Base-by-base conservation (phyloP, 2,888 invertebrate genomes). In the Cataglyphis cursor region DNA sequence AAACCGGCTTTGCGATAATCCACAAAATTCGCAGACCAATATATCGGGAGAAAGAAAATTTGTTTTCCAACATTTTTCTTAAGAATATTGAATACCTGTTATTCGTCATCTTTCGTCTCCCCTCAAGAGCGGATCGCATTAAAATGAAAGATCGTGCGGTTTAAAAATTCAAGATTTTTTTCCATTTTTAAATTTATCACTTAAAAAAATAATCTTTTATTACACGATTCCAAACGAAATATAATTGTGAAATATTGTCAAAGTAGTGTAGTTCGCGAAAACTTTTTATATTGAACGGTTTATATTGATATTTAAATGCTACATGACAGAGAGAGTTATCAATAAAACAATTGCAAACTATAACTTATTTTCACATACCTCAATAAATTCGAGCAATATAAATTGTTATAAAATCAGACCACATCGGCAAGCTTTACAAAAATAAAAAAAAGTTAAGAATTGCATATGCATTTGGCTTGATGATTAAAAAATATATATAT, bases 221-320 rank as follows among this genome's bases (percentile, higher is more conserved):
- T 24, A 21, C 8, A 21, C 18, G 3, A 28, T 73, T 57, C 0
- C 18, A 35, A 72, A 8, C 9, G n/a, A 41, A 28, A 59, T n/a
- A 59, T 48, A 59, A 59, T 41, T n/a, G 28, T 15, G 21, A 18
- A 68, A 66, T 54, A 54, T 24, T 70, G 4, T 59, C 15, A 3
- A 31, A 44, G 15, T 78, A 57, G 57, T 12, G n/a, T 24, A 35
- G 18, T 73, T 48, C 10, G 57, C 21, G 12, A 59, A 74, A 73
- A 80, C 18, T 51, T n/a, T n/a, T n/a, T n/a, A n/a, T n/a, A n/a
- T 73, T 57, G 54, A 73, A 44, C 73, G 12, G 73, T 28, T 24
- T 73, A 57, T 66, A 54, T 73, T 44, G 75, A 64, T 59, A 80
- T 80, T 73, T 73, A 73, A 80, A 74, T 35, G 28, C 31, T 41